A percentile compares a stretch with the other conserved stretches of the same genome.
phyloP scores from a whole-genome alignment of 2,113 vertebrate genomes.

The Clarias batrachus region DNA sequence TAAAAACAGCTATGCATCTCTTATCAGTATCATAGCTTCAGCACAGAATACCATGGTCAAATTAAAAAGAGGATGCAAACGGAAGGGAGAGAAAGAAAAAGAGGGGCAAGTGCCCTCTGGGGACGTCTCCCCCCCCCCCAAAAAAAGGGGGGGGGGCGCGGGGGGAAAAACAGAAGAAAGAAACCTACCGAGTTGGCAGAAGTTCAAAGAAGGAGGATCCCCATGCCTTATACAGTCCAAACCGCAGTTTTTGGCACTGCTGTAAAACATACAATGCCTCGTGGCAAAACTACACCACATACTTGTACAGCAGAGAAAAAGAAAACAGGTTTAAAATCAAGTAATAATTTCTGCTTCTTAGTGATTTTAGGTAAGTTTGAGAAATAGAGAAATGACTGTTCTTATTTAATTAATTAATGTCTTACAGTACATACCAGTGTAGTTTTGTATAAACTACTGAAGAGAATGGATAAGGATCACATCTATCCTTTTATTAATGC shows the following conservation, averaged over 20 bases:
- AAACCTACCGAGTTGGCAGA: conserved; percentile 74
- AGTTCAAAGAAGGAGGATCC: conserved; percentile 76
- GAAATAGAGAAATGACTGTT: conserved; percentile 53
- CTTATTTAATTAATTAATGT: neutral
- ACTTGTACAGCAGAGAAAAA: conserved; percentile 65
- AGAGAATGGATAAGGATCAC: too few species aligned
- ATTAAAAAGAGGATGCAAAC: conserved; percentile 54
- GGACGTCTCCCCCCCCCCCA: conserved; percentile 64
- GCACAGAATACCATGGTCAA: conserved; percentile 68
- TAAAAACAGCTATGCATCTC: conserved; percentile 69
- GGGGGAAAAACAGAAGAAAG: conserved; percentile 53
- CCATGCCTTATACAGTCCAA: conserved; percentile 69
- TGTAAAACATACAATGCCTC: conserved; percentile 78
- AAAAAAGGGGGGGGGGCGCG: conserved; percentile 41
- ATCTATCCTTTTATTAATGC: too few species aligned
- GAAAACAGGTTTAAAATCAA: conserved; percentile 44
- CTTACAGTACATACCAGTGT: neutral
- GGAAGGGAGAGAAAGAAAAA: conserved; percentile 44
- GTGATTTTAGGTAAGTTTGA: conserved; percentile 48
- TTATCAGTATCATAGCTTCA: conserved; percentile 76
- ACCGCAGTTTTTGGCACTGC: conserved; percentile 76
- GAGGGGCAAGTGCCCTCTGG: conserved; percentile 71
- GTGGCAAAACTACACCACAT: conserved; percentile 66
- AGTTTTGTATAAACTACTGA: neutral
- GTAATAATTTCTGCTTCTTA: conserved; percentile 58